These are phyloP conservation scores for Caerostris darwini DNA, from an alignment of 1,140 invertebrate genomes.

Conservation along the genomic window DNA sequence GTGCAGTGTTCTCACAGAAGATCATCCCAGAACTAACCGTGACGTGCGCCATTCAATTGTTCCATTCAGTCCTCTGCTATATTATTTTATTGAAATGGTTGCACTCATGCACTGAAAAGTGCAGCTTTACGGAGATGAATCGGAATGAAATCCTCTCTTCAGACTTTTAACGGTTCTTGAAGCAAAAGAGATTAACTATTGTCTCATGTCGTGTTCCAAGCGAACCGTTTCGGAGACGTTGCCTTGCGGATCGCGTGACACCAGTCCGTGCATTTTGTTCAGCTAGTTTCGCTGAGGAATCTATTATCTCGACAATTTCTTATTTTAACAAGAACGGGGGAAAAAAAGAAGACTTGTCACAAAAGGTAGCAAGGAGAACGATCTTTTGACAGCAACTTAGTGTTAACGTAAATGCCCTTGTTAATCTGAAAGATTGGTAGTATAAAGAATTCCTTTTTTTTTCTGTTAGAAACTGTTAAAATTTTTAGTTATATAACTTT, in stretches of 20 bases:
- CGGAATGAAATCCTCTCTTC: not conserved
- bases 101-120: slow-evolving; percentile 1
- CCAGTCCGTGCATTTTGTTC: not conserved
- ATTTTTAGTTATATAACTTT: too few relatives aligned
- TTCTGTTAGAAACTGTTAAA: too few relatives aligned
- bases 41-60: not conserved
- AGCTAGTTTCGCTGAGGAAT: not conserved
- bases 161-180: not conserved
- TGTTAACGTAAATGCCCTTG: not conserved
- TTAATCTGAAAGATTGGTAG: not conserved
- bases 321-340: not conserved
- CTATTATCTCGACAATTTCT: not conserved
- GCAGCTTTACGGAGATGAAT: not conserved
- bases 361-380: not conserved
- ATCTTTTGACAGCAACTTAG: not conserved
- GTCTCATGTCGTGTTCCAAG: slow-evolving; percentile 12
- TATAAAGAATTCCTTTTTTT: not conserved
- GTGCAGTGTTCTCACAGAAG: not conserved
- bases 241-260: not conserved
- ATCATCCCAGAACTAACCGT: not conserved
- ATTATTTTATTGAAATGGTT: not conserved
- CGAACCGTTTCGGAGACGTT: slow-evolving; percentile 4
- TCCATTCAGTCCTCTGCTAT: not conserved
- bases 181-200: slow-evolving; percentile 6
- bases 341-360: not conserved